Evolutionary conservation across 2,113 vertebrate species (phyloP).

Genomic region (Xiphophorus hellerii): DNA sequence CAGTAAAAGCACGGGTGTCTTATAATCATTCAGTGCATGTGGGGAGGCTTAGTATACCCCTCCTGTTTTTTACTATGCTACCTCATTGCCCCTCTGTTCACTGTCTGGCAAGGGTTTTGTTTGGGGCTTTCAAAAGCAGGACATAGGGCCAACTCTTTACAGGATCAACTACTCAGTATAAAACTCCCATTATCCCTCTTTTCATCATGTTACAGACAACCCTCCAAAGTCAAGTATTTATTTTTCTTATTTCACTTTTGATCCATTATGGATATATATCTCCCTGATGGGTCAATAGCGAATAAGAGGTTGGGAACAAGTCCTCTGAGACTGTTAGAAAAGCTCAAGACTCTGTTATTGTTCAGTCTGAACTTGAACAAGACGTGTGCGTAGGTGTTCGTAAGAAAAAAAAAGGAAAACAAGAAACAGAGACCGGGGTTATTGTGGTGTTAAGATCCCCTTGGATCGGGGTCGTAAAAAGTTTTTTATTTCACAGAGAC

Average conservation of each 20-base stretch:
- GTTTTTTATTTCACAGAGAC: slow-evolving; percentile 50
- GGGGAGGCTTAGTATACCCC: slow-evolving; percentile 48
- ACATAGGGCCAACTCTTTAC: slow-evolving; percentile 57
- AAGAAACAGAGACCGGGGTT: slow-evolving; percentile 48
- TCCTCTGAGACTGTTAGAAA: slow-evolving; percentile 69
- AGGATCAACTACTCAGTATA: slow-evolving; percentile 66
- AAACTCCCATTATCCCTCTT: slow-evolving; percentile 61
- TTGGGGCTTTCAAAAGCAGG: slow-evolving; percentile 59
- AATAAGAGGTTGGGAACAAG: slow-evolving; percentile 61
- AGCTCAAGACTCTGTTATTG: slow-evolving; percentile 73
- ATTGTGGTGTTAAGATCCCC: slow-evolving; percentile 62
- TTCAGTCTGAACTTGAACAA: slow-evolving; percentile 74
- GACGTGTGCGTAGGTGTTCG: slow-evolving; percentile 65
- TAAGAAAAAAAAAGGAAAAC: slow-evolving; percentile 40
- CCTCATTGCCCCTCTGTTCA: slow-evolving; percentile 60
- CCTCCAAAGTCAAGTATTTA: slow-evolving; percentile 59
- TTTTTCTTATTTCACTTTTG: slow-evolving; percentile 68
- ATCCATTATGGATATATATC: slow-evolving; percentile 57
- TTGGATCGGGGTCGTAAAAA: slow-evolving; percentile 57
- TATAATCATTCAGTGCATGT: slow-evolving; percentile 5
- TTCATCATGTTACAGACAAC: slow-evolving; percentile 62
- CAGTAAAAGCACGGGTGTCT: slow-evolving; percentile 14
- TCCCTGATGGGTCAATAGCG: slow-evolving; percentile 61
- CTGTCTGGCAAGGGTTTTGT: slow-evolving; percentile 62
- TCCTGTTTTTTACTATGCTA: slow-evolving; percentile 37